Evolutionary conservation across 2,113 vertebrate genomes (phyloP).

Genomic region (Peromyscus californicus): DNA sequence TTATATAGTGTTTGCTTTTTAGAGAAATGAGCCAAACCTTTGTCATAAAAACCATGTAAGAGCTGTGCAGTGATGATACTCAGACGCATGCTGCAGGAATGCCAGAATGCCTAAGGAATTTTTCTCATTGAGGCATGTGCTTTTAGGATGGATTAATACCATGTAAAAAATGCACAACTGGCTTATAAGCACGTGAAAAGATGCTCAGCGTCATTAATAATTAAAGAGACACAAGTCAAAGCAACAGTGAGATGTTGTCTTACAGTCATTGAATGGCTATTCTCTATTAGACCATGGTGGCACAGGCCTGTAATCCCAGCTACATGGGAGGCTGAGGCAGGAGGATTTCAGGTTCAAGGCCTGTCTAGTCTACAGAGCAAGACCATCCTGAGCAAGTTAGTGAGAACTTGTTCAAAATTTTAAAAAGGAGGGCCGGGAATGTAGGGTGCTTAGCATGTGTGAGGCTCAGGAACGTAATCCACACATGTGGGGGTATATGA

Average conservation of each 20-base stretch:
- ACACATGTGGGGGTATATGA: background rate
- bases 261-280: background rate
- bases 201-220: background rate
- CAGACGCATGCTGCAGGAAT: slow-evolving; percentile 41
- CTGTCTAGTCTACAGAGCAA: background rate
- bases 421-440: background rate
- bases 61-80: background rate
- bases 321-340: background rate
- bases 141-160: slow-evolving; percentile 45
- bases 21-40: slow-evolving; percentile 64
- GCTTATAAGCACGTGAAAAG: background rate
- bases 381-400: background rate
- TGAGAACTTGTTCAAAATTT: background rate
- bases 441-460: background rate
- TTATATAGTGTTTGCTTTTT: slow-evolving; percentile 36
- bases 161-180: background rate
- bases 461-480: background rate
- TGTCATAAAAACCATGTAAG: background rate
- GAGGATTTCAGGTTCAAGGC: background rate
- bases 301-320: background rate
- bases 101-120: slow-evolving; percentile 39
- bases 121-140: background rate
- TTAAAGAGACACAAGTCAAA: background rate
- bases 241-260: background rate
- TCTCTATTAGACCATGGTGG: background rate